Evolutionary conservation across 2,888 invertebrate genomes (phyloP).

Genomic region (Amblyteles armatorius): DNA sequence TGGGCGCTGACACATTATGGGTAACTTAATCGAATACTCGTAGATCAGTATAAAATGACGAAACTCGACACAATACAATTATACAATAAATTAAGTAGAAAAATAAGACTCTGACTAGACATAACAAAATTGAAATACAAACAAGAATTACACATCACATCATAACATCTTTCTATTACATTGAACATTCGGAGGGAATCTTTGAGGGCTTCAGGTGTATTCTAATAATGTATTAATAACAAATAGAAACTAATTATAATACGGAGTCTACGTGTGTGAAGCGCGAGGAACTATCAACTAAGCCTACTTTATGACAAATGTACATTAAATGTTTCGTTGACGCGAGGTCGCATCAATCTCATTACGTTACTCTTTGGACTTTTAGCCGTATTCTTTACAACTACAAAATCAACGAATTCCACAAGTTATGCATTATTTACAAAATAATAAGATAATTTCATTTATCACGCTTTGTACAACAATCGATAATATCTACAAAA

Average conservation of each 20-base stretch:
- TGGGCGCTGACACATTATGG: conserved; percentile 1
- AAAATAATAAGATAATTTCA: conserved; percentile 15
- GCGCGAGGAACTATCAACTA: not conserved
- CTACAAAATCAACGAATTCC: conserved; percentile 15
- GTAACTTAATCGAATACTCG: conserved; percentile 34
- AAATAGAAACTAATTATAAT: conserved; percentile 20
- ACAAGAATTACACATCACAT: not conserved
- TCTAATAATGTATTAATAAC: conserved; percentile 7
- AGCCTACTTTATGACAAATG: conserved; percentile 13
- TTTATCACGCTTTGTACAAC: not conserved
- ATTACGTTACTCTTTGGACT: conserved; percentile 74
- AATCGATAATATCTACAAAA: conserved; percentile 4
- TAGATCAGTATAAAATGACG: not conserved
- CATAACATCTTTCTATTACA: conserved; percentile 41
- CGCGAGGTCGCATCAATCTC: conserved; percentile 33
- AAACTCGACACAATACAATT: conserved; percentile 17
- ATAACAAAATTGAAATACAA: conserved; percentile 4
- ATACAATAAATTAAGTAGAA: conserved; percentile 20
- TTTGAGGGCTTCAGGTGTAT: conserved; percentile 6
- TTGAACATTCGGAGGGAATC: conserved; percentile 55
- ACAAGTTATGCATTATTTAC: not conserved
- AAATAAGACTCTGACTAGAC: conserved; percentile 60
- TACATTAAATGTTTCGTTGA: conserved; percentile 37
- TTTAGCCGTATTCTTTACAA: conserved; percentile 72
- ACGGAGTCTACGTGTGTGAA: not conserved